Conservation (phyloP, 2,888 invertebrate genomes). For the Pteria penguin region DNA sequence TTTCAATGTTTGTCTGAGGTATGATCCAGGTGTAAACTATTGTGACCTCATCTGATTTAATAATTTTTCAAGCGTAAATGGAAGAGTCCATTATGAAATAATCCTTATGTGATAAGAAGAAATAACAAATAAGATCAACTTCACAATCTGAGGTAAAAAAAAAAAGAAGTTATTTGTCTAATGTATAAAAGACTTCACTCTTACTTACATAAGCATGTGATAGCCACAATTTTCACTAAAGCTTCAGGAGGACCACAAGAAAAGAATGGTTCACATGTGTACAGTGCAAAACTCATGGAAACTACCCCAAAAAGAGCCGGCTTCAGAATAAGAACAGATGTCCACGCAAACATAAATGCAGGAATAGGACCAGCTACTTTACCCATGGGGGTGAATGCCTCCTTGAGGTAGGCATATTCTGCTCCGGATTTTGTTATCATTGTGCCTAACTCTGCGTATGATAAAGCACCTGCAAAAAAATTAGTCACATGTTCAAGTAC, state of each 20-base stretch:
- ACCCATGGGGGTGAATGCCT: conserved; percentile 64
- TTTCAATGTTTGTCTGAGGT: too few relatives aligned
- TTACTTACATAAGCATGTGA: conserved; percentile 71
- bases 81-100: too few relatives aligned
- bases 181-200: too few relatives aligned
- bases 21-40: too few relatives aligned
- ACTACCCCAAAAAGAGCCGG: conserved; percentile 81
- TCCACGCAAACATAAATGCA: conserved; percentile 83
- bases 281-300: conserved; percentile 81
- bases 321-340: conserved; percentile 75
- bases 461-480: conserved; percentile 85
- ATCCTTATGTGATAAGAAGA: too few relatives aligned
- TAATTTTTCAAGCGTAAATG: too few relatives aligned
- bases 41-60: too few relatives aligned
- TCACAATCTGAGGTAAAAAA: too few relatives aligned
- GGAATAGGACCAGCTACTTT: conserved; percentile 81
- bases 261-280: conserved; percentile 73
- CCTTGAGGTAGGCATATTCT: conserved; percentile 86
- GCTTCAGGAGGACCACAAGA: conserved; percentile 65
- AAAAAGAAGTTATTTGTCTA: too few relatives aligned
- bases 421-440: conserved; percentile 90
- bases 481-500: neutral
- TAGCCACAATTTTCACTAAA: conserved; percentile 66
- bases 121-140: too few relatives aligned
- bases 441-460: conserved; percentile 90